phyloP scores from a whole-genome alignment of 2,797 vertebrate genomes.

The Hirundo rustica region DNA sequence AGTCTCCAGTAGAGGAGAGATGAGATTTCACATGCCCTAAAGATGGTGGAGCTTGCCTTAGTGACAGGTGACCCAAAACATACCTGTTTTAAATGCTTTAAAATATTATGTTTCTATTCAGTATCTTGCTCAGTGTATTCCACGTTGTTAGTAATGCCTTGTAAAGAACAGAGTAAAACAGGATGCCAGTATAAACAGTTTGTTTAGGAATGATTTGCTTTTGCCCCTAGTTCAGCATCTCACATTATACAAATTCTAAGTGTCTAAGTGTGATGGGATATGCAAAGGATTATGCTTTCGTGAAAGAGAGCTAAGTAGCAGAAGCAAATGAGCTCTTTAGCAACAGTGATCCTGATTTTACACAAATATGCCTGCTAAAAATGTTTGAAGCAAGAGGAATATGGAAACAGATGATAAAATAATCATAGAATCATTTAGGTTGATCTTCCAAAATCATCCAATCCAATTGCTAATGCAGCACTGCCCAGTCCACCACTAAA shows the following conservation, averaged over 20 bases:
- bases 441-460: background rate
- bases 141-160: background rate
- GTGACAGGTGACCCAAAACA: background rate
- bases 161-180: background rate
- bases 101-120: background rate
- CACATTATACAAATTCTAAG: background rate
- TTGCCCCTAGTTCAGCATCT: background rate
- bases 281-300: background rate
- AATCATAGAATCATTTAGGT: background rate
- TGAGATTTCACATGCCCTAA: background rate
- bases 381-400: background rate
- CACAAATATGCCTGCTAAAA: slow-evolving; percentile 32
- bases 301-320: background rate
- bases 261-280: background rate
- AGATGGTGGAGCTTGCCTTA: background rate
- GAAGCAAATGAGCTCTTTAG: slow-evolving; percentile 9
- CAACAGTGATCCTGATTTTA: background rate
- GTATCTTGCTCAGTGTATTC: background rate
- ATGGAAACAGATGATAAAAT: slow-evolving; percentile 11
- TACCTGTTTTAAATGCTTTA: background rate
- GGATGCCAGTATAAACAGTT: background rate
- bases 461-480: background rate
- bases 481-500: background rate
- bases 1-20: background rate
- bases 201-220: background rate